Evolutionary conservation across 2,888 invertebrate genomes (phyloP), one percentile per base, ranked within the genome.

Genomic region (Drosophila pseudotalamancana): DNA sequence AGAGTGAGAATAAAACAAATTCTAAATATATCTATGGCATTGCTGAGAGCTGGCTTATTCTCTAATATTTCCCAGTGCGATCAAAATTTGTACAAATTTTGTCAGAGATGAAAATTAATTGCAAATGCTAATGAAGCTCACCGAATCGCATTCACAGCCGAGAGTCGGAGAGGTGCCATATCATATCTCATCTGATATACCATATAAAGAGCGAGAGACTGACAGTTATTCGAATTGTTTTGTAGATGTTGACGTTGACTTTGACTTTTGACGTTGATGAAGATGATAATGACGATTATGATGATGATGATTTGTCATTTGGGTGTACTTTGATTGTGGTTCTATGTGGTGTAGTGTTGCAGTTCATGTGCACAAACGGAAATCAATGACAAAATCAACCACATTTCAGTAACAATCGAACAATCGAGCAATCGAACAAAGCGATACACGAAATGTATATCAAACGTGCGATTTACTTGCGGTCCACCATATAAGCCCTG

Each of bases 81-180:
- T 59, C 50, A 31, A 65, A 84, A 80, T 64, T 74, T 81, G 71
- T 51, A 66, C 60, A 81, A 73, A 64, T 69, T 70, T 9, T 23
- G 14, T 64, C 59, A 62, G 45, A 79, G 65, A 79, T 81, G 80
- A 53, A 79, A 78, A 80, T 85, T 70, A 78, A 80, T 80, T 71
- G 83, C 55, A 21, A 61, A 59, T 71, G 59, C 74, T 87, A 87
- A 79, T 87, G 87, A 70, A 62, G 37, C 49, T 35, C 31, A 56
- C 51, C 49, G 21, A 45, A 40, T 68, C 27, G 27, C 27, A 27
- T 8, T 32, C 54, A 31, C n/a, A n/a, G n/a, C n/a, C n/a, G n/a
- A 8, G 27, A n/a, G 19, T 4, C 0, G 9, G 4, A 18, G 35
- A 67, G 51, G 53, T 59, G 66, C 43, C 63, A 61, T 39, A 61